phyloP scores from a whole-genome alignment of 1,140 invertebrate genomes.

The Rhyacophila brunnea region DNA sequence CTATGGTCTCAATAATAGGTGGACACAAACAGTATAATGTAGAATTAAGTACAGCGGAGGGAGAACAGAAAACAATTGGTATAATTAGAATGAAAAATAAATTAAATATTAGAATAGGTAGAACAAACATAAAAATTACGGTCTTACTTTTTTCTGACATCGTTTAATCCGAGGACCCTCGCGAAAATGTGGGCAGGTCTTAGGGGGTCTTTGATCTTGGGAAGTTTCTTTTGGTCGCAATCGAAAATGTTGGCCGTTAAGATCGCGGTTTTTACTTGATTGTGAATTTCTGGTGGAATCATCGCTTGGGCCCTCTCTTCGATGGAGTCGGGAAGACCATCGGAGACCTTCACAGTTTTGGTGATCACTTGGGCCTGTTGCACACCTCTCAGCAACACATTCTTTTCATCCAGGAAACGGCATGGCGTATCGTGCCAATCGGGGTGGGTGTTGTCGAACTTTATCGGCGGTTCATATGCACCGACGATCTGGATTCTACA shows the following conservation, averaged over 20 bases:
- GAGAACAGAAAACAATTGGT: too few relatives aligned
- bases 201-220: slow-evolving; percentile 66
- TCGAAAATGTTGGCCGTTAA: slow-evolving; percentile 74
- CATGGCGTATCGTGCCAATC: slow-evolving; percentile 63
- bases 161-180: slow-evolving; percentile 70
- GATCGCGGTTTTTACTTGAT: slow-evolving; percentile 61
- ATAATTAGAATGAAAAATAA: too few relatives aligned
- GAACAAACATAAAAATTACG: not conserved
- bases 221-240: slow-evolving; percentile 72
- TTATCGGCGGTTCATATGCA: slow-evolving; percentile 39
- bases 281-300: slow-evolving; percentile 53
- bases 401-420: slow-evolving; percentile 58
- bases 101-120: too few relatives aligned
- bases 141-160: slow-evolving; percentile 68
- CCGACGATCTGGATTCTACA: slow-evolving; percentile 53
- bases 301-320: slow-evolving; percentile 47
- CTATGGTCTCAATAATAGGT: too few relatives aligned
- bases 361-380: slow-evolving; percentile 71
- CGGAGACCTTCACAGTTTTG: slow-evolving; percentile 67
- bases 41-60: too few relatives aligned
- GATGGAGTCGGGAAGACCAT: slow-evolving; percentile 56
- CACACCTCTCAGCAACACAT: slow-evolving; percentile 69
- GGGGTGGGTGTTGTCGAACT: slow-evolving; percentile 59
- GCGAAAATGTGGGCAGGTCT: slow-evolving; percentile 71
- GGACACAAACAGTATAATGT: too few relatives aligned